Base-by-base conservation (phyloP, 2,797 vertebrate genomes). In the Rhynchonycteris naso region DNA sequence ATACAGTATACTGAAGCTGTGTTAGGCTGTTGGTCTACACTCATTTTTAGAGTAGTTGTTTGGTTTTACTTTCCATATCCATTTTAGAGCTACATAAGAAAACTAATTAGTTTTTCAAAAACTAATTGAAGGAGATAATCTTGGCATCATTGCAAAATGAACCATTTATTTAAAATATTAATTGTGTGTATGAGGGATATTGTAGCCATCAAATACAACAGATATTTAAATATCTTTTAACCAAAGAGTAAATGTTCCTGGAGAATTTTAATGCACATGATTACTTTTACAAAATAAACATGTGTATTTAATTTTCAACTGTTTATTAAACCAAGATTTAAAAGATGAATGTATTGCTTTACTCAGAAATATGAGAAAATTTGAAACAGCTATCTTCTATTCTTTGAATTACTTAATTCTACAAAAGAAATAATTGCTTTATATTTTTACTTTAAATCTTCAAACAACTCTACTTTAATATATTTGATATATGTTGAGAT, bases 351-450 rank as follows among this genome's bases (percentile, higher is more conserved):
- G 15, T 56, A 43, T 52, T 76, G 50, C 47, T 96, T 94, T 58
- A 58, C 30, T 89, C 35, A 84, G 88, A 84, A 84, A 88, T 83
- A 72, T 11, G 30, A 74, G 59, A 54, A 35, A 90, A 24, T 52
- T 75, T 65, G 28, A 82, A 79, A 47, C 65, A 66, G 9, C 28
- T 80, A 4, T 69, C 56, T 59, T 87, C 43, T 81, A 43, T 74
- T 94, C 43, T 87, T 94, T 63, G 81, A 63, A 69, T 93, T 68
- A 30, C 59, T 88, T 93, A 71, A 88, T 95, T 30, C 66, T 89
- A 61, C 14, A 63, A 69, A 78, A 85, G 84, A 63, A 96, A 72
- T 22, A 35, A 56, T 76, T 56, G 1, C 8, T 56, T 58, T 78
- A 35, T 56, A 13, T 78, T 78, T 69, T 78, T 16, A 78, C 52